Percentiles rank a stretch among this genome's conserved stretches.
Evolutionary conservation across 2,797 vertebrate genomes (phyloP).

Genomic region (Anniella stebbinsi): DNA sequence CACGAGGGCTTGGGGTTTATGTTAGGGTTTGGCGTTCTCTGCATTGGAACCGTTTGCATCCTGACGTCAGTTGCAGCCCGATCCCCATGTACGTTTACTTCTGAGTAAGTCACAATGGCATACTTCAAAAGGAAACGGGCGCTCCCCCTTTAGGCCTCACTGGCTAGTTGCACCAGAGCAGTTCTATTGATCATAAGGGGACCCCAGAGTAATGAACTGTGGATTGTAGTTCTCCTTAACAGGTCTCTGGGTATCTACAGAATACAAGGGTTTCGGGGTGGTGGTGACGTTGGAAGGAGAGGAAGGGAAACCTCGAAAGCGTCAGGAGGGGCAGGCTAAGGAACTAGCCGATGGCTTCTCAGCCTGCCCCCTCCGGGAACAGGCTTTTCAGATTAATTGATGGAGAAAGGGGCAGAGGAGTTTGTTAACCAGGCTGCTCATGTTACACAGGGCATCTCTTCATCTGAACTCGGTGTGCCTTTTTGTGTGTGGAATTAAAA

Average conservation of each 20-base stretch:
- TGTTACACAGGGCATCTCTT: slow-evolving; percentile 68
- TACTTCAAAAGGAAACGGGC: neutral
- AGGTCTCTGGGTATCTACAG: no score
- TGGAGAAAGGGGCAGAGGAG: slow-evolving; percentile 61
- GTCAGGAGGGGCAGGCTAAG: neutral
- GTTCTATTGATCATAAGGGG: neutral
- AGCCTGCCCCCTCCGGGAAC: slow-evolving; percentile 49
- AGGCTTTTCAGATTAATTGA: slow-evolving; percentile 72
- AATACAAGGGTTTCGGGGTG: neutral
- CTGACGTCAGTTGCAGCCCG: neutral
- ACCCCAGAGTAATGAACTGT: neutral
- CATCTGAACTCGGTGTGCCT: slow-evolving; percentile 40
- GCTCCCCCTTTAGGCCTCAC: neutral
- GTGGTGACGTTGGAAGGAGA: neutral
- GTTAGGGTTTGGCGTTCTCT: neutral
- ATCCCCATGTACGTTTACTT: neutral
- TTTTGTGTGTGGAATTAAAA: slow-evolving; percentile 49
- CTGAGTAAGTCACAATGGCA: neutral
- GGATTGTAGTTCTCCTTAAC: neutral
- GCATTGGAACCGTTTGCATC: neutral
- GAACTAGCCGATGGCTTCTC: neutral
- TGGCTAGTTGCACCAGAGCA: neutral
- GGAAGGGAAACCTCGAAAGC: neutral
- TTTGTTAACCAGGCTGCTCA: slow-evolving; percentile 65
- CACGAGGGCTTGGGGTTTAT: neutral